phyloP scores from a whole-genome alignment of 2,888 invertebrate genomes.

The Lasioglossum lativentre region DNA sequence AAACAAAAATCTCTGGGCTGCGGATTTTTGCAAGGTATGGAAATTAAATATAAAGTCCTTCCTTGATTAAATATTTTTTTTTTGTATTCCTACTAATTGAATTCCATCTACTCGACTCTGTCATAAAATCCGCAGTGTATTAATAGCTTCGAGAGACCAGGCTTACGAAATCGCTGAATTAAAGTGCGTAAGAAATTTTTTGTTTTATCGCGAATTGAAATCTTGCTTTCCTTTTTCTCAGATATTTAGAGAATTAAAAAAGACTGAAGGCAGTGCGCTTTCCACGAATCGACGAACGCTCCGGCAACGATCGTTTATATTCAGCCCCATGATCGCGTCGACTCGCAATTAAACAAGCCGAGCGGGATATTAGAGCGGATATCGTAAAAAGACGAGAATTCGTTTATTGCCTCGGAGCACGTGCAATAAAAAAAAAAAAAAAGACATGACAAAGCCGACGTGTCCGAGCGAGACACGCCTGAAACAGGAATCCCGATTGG shows the following conservation, averaged over 20 bases:
- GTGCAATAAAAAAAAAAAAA: neutral
- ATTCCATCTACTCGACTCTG: too few species aligned
- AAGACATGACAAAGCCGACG: neutral
- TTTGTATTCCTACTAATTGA: neutral
- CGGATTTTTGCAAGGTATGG: too few species aligned
- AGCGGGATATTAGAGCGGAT: slow-evolving; percentile 9
- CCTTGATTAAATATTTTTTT: too few species aligned
- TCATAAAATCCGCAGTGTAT: neutral
- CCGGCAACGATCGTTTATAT: neutral
- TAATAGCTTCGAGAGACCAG: neutral
- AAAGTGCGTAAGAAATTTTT: too few species aligned
- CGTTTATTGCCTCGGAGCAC: slow-evolving; percentile 11
- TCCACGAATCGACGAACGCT: neutral
- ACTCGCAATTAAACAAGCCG: neutral
- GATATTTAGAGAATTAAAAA: neutral
- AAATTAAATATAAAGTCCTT: neutral
- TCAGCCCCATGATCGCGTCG: neutral
- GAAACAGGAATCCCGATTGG: slow-evolving; percentile 37
- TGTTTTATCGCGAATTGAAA: neutral
- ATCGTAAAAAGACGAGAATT: slow-evolving; percentile 4
- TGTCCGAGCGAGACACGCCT: slow-evolving; percentile 20
- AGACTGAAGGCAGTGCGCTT: neutral
- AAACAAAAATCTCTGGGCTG: too few species aligned
- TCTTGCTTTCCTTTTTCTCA: neutral
- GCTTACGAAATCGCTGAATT: too few species aligned